Evolutionary conservation across 2,888 invertebrate species (phyloP), one percentile per base, ranked within the genome.

Genomic region (Monoplex corrugatus): DNA sequence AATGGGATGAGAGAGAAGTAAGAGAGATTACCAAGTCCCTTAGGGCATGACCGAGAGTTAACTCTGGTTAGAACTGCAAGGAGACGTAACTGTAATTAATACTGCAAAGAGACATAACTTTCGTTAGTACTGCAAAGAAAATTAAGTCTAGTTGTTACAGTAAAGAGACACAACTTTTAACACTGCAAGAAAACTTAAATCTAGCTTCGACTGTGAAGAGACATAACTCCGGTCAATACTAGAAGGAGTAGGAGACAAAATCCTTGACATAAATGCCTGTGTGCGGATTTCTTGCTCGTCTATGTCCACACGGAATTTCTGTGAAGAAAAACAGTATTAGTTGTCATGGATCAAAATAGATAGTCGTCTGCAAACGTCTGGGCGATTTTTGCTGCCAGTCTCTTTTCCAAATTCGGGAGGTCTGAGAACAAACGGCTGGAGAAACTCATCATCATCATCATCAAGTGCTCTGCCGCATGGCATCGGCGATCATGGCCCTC

Each of bases 341-440:
- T 83, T 72, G 88, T 88, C 88, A 88, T 88, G 88, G 83, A 82
- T 83, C 88, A 88, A 88, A 88, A 88, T 88, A 83, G 88, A 88
- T 88, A 83, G 82, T 72, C 68, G 88, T 88, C 88, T 82, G 83
- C 83, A 35, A 57, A 50, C 43, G 63, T 80, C 80, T 80, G 80
- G 88, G 40, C 88, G 88, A 88, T 88, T 88, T 88, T 88, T 88
- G 88, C 88, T 88, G 88, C 88, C 88, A 88, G 68, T 88, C 88
- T 68, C 23, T 44, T 44, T 16, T 35, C 10, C 83, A 83, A 83
- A 88, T 83, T n/a, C 83, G 83, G 28, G 57, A 8, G 45, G 83
- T 28, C 83, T 88, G 88, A 32, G 88, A 68, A 88, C 83, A 88
- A 83, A 88, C 63, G 10, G 44, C 57, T 68, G 35, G 80, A 38